Conservation (phyloP, 1,140 invertebrate species). For the Calliopsis andreniformis region DNA sequence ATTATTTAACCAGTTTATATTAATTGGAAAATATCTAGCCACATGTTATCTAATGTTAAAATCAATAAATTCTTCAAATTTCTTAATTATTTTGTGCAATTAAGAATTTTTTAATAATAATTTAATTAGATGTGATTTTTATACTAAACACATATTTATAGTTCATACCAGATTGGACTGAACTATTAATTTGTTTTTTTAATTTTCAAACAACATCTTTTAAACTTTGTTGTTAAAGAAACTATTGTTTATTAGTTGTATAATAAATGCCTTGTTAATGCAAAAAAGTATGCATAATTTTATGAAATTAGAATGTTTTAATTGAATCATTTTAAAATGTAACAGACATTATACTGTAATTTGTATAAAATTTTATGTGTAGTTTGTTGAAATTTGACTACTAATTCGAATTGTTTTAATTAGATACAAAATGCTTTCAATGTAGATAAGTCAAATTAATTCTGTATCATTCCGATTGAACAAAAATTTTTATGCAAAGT, state of each 20-base stretch:
- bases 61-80: constrained; percentile 3
- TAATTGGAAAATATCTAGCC: neutral
- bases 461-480: constrained; percentile 27
- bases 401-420: constrained; percentile 12
- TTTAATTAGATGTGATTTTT: neutral
- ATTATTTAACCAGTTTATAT: constrained; percentile 19
- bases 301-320: constrained; percentile 30
- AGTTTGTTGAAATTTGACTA: neutral
- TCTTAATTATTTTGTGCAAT: constrained; percentile 19
- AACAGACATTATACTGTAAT: constrained; percentile 21
- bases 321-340: constrained; percentile 20
- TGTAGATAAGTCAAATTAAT: neutral
- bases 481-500: constrained; percentile 10
- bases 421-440: neutral
- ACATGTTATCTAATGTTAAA: constrained; percentile 5
- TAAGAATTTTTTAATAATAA: constrained; percentile 24
- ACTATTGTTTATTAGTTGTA: constrained; percentile 31
- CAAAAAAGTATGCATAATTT: constrained; percentile 8
- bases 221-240: constrained; percentile 10
- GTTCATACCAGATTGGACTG: neutral
- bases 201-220: constrained; percentile 1
- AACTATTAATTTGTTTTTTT: constrained; percentile 7
- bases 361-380: constrained; percentile 18
- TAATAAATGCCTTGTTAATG: constrained; percentile 40
- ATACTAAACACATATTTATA: constrained; percentile 5